phyloP scores from a whole-genome alignment of 2,797 vertebrate species.

The Epinephelus coioides region DNA sequence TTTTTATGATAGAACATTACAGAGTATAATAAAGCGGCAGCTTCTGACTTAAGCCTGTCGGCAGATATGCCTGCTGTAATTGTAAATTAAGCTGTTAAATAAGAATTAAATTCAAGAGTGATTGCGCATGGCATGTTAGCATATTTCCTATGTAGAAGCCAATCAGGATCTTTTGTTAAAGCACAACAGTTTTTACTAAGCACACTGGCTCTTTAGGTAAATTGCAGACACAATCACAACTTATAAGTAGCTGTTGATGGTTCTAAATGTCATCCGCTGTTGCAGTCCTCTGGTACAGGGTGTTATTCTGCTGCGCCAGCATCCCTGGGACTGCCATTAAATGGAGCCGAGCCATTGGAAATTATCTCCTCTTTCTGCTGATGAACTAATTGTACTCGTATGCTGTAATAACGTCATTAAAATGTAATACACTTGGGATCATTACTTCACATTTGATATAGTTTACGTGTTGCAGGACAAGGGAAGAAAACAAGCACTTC shows the following conservation, averaged over 20 bases:
- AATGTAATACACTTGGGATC: conserved; percentile 78
- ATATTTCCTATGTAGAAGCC: conserved; percentile 22
- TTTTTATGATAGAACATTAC: conserved; percentile 54
- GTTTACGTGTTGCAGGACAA: conserved; percentile 50
- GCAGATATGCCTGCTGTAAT: conserved; percentile 21
- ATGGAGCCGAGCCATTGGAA: conserved; percentile 70
- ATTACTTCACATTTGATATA: conserved; percentile 74
- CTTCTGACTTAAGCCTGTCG: conserved; percentile 22
- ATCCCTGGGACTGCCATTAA: conserved; percentile 69
- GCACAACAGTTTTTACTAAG: conserved; percentile 12
- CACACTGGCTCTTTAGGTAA: conserved; percentile 51
- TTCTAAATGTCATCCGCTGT: conserved; percentile 67
- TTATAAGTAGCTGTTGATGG: conserved; percentile 66
- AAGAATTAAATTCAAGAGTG: not conserved
- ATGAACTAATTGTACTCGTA: conserved; percentile 79
- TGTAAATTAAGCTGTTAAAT: conserved; percentile 21
- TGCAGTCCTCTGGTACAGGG: conserved; percentile 36
- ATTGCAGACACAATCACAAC: conserved; percentile 57
- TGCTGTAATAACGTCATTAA: conserved; percentile 82
- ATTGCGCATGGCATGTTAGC: conserved; percentile 20
- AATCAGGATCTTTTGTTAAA: not conserved
- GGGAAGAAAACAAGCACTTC: conserved; percentile 50
- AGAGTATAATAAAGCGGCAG: conserved; percentile 50
- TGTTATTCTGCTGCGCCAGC: conserved; percentile 70
- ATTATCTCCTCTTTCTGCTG: conserved; percentile 76